Conservation (phyloP, 2,797 vertebrate species). For the Bradypodion ventrale region DNA sequence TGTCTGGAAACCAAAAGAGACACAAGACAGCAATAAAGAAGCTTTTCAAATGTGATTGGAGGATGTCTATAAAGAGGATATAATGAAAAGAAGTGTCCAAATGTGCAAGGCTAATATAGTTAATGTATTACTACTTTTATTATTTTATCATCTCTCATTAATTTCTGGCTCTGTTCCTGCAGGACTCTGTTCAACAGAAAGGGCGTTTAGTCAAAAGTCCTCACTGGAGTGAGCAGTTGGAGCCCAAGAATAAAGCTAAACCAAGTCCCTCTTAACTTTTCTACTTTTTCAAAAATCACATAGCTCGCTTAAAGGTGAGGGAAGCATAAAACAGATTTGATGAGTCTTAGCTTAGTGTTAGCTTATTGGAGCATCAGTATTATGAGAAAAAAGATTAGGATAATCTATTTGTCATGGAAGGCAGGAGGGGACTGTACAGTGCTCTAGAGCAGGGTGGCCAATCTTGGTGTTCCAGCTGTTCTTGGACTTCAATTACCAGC, state of each 20-base stretch:
- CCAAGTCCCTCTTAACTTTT: conserved; percentile 67
- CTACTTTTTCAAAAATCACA: conserved; percentile 61
- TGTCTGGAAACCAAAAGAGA: conserved; percentile 66
- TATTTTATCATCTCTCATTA: conserved; percentile 81
- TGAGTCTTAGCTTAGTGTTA: conserved; percentile 14
- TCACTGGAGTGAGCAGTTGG: conserved; percentile 73
- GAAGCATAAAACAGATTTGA: conserved; percentile 8
- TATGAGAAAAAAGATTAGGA: neutral
- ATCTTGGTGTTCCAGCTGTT: too few relatives aligned
- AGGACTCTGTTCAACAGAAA: conserved; percentile 65
- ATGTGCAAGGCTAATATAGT: conserved; percentile 73
- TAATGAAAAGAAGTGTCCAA: conserved; percentile 74
- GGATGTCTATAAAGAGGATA: conserved; percentile 73
- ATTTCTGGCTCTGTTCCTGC: conserved; percentile 76
- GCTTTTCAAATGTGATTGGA: conserved; percentile 67
- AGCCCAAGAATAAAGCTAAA: conserved; percentile 73
- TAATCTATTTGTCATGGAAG: neutral
- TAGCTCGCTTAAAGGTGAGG: neutral
- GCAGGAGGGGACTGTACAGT: too few relatives aligned
- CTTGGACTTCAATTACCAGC: too few relatives aligned
- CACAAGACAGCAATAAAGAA: conserved; percentile 69
- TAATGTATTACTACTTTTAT: conserved; percentile 83
- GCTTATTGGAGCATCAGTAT: neutral
- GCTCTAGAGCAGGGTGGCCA: too few relatives aligned
- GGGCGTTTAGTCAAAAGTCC: conserved; percentile 80